These are phyloP conservation scores for Orchestes rusci DNA, from an alignment of 2,888 invertebrate species.

Conservation along the genomic window DNA sequence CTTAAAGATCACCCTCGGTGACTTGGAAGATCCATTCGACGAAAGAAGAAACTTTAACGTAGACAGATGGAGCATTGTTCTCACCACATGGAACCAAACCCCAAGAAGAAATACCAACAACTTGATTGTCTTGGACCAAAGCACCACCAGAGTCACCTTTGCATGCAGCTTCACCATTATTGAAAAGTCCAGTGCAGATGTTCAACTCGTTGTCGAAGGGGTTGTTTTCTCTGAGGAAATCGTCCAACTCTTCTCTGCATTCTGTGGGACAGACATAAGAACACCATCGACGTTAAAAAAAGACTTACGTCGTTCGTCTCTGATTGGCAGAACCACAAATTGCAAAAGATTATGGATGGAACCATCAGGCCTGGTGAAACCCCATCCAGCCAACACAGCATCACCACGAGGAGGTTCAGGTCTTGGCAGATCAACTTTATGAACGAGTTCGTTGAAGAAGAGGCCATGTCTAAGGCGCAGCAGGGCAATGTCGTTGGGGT, in stretches of 20 bases:
- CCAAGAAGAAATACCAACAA: slow-evolving; percentile 53
- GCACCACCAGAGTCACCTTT: slow-evolving; percentile 52
- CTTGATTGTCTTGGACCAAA: slow-evolving; percentile 33
- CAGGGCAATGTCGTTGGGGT: slow-evolving; percentile 48
- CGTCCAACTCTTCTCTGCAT: slow-evolving; percentile 26
- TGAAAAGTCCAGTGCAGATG: slow-evolving; percentile 49
- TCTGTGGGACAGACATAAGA: too few species aligned
- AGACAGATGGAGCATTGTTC: slow-evolving; percentile 49
- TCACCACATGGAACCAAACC: slow-evolving; percentile 49
- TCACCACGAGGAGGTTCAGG: background rate
- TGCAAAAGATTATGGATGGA: slow-evolving; percentile 4
- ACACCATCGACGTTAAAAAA: too few species aligned
- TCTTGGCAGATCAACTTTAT: slow-evolving; percentile 8
- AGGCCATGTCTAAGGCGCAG: slow-evolving; percentile 40
- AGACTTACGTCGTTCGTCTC: background rate
- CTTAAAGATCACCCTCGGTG: too few species aligned
- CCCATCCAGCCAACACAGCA: slow-evolving; percentile 11
- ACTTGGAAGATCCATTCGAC: slow-evolving; percentile 33
- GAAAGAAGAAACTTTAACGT: slow-evolving; percentile 47
- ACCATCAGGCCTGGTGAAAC: slow-evolving; percentile 3
- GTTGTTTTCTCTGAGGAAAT: slow-evolving; percentile 10
- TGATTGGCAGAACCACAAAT: slow-evolving; percentile 4
- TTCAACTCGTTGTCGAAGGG: slow-evolving; percentile 42
- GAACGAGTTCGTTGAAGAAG: slow-evolving; percentile 17
- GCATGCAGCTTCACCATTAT: slow-evolving; percentile 49